Evolutionary conservation across 2,113 vertebrate genomes (phyloP), one percentile per base, ranked within the genome.

Genomic region (Triplophysa tibetana): DNA sequence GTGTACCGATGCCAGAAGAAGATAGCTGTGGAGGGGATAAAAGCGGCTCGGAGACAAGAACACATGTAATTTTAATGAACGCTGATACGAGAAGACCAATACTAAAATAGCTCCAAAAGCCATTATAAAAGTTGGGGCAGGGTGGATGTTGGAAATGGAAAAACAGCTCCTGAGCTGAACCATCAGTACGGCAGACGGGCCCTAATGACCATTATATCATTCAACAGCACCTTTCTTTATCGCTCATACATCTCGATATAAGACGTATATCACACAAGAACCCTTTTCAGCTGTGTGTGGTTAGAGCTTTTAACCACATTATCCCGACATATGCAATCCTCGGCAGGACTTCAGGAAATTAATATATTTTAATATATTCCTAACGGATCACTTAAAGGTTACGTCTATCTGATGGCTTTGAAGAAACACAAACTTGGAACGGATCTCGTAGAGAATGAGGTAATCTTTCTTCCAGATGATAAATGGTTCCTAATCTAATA

Each of bases 321-420:
- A 73, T 45, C 33, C 56, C 29, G 23, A 17, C 33, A 52, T 70
- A 78, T 87, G 85, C 50, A 43, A 87, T 89, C 84, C 84, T 78
- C 85, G 87, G 87, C 89, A 87, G 80, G 84, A 90, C 80, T 85
- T 81, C 85, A 90, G 90, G 90, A 91, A 92, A 92, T 92, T 60
- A 90, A 86, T 89, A 86, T 89, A 74, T 91, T 91, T 91, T 91
- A 90, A 93, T 93, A 90, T 89, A 91, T 91, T 91, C 86, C 89
- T 91, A 93, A 92, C 91, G 86, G 89, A 87, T 89, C 86, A 88
- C 87, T 92, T 89, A 90, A 91, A 92, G 88, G 90, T 91, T 91
- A 90, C 84, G 89, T 89, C 88, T 90, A 88, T 93, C 89, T 89
- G 90, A 90, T 90, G 86, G 86, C 85, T 90, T 74, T 83, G 85